phyloP scores from a whole-genome alignment of 2,797 vertebrate species.

The Benthosema pterotum region DNA sequence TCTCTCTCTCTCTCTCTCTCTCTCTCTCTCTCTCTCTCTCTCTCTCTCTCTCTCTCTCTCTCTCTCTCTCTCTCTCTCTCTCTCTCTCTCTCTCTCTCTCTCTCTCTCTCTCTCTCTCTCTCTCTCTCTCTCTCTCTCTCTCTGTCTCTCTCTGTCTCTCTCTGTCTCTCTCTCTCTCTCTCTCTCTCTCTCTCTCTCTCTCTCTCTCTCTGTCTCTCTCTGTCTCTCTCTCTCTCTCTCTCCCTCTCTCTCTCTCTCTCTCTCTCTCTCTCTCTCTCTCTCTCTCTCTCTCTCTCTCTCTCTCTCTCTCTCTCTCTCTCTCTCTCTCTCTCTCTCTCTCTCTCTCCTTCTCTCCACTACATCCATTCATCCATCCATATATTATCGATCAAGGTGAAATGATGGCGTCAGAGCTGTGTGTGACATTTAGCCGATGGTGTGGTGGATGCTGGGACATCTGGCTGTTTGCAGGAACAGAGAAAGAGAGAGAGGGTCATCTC shows the following conservation, averaged over 20 bases:
- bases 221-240: constrained; percentile 6
- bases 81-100: background rate
- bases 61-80: background rate
- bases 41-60: background rate
- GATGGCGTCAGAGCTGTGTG: constrained; percentile 40
- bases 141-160: background rate
- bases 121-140: background rate
- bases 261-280: background rate
- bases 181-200: background rate
- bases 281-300: background rate
- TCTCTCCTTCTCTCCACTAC: background rate
- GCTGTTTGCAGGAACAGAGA: background rate
- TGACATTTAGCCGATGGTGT: constrained; percentile 56
- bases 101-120: background rate
- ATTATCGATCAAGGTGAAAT: constrained; percentile 49
- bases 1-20: background rate
- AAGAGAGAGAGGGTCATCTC: background rate
- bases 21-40: background rate
- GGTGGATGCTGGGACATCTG: constrained; percentile 28
- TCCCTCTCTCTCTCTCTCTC: constrained; percentile 9
- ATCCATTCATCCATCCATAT: constrained; percentile 22
- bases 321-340: background rate
- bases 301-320: background rate
- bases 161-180: background rate
- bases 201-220: no score